These are phyloP conservation scores for Lomographa bimaculata DNA, from an alignment of 2,888 invertebrate genomes.

Conservation along the genomic window DNA sequence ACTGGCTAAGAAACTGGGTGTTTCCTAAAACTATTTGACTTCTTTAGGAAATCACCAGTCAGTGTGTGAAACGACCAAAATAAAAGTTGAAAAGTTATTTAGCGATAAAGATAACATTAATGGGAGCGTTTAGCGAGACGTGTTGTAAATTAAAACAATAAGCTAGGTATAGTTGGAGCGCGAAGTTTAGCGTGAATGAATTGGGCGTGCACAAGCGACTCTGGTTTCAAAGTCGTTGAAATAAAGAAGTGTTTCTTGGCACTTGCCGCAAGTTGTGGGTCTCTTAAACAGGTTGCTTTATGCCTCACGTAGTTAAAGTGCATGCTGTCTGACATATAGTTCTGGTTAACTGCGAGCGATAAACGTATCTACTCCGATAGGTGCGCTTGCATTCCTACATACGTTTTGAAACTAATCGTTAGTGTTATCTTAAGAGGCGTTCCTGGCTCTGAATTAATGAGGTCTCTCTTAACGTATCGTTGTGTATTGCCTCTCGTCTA, in stretches of 20 bases:
- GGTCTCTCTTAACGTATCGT: constrained; percentile 35
- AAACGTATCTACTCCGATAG: constrained; percentile 58
- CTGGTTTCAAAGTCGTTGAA: constrained; percentile 43
- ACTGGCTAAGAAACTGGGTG: constrained; percentile 44
- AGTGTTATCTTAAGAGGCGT: constrained; percentile 42
- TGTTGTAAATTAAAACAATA: constrained; percentile 66
- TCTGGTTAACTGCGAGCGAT: constrained; percentile 65
- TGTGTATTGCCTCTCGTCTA: constrained; percentile 33
- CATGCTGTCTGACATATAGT: constrained; percentile 64
- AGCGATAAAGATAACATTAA: constrained; percentile 58
- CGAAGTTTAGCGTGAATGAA: constrained; percentile 36
- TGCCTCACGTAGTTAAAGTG: constrained; percentile 59
- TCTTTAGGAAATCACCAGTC: constrained; percentile 46
- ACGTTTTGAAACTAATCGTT: constrained; percentile 39
- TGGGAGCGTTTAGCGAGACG: constrained; percentile 50
- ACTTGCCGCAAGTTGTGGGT: constrained; percentile 40
- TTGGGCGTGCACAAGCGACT: constrained; percentile 40
- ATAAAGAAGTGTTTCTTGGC: constrained; percentile 47
- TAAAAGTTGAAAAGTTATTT: constrained; percentile 49
- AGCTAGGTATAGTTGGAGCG: constrained; percentile 41
- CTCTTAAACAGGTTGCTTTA: constrained; percentile 59
- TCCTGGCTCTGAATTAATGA: constrained; percentile 43
- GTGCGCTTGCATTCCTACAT: constrained; percentile 34
- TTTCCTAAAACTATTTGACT: constrained; percentile 43
- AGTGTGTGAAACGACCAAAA: constrained; percentile 35